A percentile compares a stretch with the other conserved stretches of the same genome.
These are phyloP conservation scores for Euplexia lucipara DNA, from an alignment of 2,888 invertebrate genomes.

Conservation along the genomic window DNA sequence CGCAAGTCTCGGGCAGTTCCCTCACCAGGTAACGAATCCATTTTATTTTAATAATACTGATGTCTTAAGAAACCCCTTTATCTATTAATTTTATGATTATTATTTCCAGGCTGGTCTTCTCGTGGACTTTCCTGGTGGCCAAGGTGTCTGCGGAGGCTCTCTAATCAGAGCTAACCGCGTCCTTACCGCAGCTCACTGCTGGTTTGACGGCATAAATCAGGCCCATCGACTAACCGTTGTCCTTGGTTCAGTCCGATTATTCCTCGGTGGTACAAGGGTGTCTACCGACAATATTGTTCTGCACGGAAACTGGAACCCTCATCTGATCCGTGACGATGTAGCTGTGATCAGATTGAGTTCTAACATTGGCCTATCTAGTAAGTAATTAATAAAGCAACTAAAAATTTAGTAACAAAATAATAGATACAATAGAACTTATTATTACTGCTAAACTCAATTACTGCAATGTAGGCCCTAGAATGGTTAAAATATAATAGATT, in stretches of 20 bases:
- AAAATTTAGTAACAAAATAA: too few species aligned
- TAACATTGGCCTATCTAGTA: conserved; percentile 15
- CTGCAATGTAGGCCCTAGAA: too few species aligned
- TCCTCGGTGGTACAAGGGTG: conserved; percentile 73
- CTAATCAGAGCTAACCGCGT: conserved; percentile 68
- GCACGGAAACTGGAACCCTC: conserved; percentile 74
- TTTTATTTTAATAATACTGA: too few species aligned
- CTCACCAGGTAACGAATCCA: conserved; percentile 60
- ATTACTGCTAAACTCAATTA: too few species aligned
- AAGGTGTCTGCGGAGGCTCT: conserved; percentile 76
- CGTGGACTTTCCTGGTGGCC: conserved; percentile 28
- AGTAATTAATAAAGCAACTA: too few species aligned
- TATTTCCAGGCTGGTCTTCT: conserved; percentile 57
- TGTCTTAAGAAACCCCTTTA: too few species aligned
- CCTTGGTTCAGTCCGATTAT: conserved; percentile 72
- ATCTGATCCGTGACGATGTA: conserved; percentile 73
- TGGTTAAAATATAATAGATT: too few species aligned
- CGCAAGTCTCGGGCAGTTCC: conserved; percentile 59
- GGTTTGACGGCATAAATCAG: conserved; percentile 76
- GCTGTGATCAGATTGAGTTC: conserved; percentile 66
- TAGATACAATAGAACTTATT: too few species aligned
- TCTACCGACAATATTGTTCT: conserved; percentile 63
- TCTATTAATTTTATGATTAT: too few species aligned
- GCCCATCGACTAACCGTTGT: conserved; percentile 73
- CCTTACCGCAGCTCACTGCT: conserved; percentile 80